A percentile compares a stretch with the other conserved stretches of the same genome.
Conservation (phyloP, 2,113 vertebrate species). For the Dipodomys ordii region DNA sequence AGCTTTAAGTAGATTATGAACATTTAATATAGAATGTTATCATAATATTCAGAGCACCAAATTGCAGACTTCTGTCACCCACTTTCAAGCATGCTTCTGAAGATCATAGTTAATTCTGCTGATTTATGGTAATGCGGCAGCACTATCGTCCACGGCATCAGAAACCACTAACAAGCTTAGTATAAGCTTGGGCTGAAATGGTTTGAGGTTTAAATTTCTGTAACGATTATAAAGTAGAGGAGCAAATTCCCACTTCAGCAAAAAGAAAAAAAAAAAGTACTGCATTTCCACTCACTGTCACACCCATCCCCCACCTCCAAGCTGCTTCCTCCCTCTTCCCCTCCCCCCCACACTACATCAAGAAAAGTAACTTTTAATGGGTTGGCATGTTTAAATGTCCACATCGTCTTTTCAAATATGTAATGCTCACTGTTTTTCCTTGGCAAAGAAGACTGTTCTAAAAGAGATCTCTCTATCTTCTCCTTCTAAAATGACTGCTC, state of each 20-base stretch:
- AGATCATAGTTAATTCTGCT: slow-evolving; percentile 99
- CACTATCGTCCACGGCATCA: slow-evolving; percentile 96
- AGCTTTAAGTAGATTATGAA: slow-evolving; percentile 99
- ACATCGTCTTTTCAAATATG: slow-evolving; percentile 84
- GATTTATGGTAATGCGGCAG: slow-evolving; percentile 98
- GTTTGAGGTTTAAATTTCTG: slow-evolving; percentile 99
- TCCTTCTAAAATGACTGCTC: slow-evolving; percentile 82
- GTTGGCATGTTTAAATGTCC: slow-evolving; percentile 81
- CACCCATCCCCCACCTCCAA: slow-evolving; percentile 77
- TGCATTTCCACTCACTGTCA: slow-evolving; percentile 83
- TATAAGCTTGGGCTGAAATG: slow-evolving; percentile 98
- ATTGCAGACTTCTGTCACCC: slow-evolving; percentile 98
- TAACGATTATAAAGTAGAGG: slow-evolving; percentile 95
- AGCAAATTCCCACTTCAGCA: slow-evolving; percentile 99
- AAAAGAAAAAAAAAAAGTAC: slow-evolving; percentile 92
- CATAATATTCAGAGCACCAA: slow-evolving; percentile 99
- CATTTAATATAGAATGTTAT: slow-evolving; percentile 99
- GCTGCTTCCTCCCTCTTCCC: neutral
- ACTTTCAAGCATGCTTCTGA: slow-evolving; percentile 95
- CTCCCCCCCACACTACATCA: slow-evolving; percentile 60
- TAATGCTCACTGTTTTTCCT: slow-evolving; percentile 79
- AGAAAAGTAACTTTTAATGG: slow-evolving; percentile 86
- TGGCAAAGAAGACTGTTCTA: slow-evolving; percentile 23
- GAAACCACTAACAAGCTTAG: slow-evolving; percentile 99
- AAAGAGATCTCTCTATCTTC: slow-evolving; percentile 66